These are phyloP conservation scores for Callyntrura sp. DNA, from an alignment of 2,888 invertebrate species.

Conservation along the genomic window DNA sequence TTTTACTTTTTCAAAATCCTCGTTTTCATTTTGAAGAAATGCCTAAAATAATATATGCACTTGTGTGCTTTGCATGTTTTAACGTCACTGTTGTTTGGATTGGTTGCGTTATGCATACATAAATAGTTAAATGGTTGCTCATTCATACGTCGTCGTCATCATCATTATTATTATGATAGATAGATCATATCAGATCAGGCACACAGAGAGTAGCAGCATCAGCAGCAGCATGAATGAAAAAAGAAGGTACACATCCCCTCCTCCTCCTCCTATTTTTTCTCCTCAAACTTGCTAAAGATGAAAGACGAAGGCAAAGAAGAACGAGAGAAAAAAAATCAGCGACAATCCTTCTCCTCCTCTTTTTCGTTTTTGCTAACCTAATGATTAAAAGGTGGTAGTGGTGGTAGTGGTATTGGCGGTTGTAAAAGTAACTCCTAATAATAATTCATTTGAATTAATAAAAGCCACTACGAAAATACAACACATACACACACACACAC, in stretches of 20 bases:
- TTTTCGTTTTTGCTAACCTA: neutral
- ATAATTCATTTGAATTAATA: neutral
- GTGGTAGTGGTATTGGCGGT: neutral
- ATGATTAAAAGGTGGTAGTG: neutral
- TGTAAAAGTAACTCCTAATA: neutral
- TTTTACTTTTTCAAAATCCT: slow-evolving; percentile 3
- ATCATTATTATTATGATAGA: neutral
- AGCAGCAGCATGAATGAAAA: neutral
- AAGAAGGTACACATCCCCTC: neutral
- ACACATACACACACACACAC: neutral
- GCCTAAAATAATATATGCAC: neutral
- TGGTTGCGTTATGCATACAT: slow-evolving; percentile 11
- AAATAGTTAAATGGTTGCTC: slow-evolving; percentile 14
- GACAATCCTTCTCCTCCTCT: slow-evolving; percentile 17
- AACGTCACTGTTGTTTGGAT: neutral
- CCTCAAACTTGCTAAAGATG: neutral
- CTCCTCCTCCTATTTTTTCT: neutral
- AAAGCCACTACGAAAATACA: neutral
- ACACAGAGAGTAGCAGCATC: neutral
- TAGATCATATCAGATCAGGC: neutral
- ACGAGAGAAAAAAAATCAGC: slow-evolving; percentile 2
- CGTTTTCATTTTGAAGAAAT: neutral
- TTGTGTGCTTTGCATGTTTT: slow-evolving; percentile 7
- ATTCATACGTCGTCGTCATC: neutral
- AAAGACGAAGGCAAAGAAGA: neutral